Conservation (phyloP, 2,113 vertebrate genomes). For the Xiphias gladius region DNA sequence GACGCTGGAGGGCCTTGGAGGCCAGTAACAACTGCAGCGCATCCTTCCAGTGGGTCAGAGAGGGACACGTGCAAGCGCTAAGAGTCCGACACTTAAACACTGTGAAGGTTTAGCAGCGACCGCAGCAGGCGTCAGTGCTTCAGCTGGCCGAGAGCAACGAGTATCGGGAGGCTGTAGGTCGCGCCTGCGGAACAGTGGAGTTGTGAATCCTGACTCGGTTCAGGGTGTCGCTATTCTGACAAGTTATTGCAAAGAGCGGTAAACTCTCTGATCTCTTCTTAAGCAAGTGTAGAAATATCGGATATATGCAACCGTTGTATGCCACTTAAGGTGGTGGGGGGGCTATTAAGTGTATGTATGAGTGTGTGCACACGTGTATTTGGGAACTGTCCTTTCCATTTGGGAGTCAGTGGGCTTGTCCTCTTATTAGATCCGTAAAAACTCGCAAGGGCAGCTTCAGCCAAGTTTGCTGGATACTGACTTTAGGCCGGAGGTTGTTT, state of each 20-base stretch:
- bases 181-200: background rate
- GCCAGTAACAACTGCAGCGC: background rate
- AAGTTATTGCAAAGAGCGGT: too few relatives aligned
- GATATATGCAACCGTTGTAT: background rate
- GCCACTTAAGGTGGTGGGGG: too few relatives aligned
- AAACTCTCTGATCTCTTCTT: background rate
- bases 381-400: background rate
- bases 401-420: background rate
- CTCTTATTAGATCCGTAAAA: constrained; percentile 20
- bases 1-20: background rate
- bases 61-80: background rate
- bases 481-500: constrained; percentile 59
- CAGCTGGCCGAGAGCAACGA: background rate
- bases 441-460: constrained; percentile 10
- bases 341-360: too few relatives aligned
- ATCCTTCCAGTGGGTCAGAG: background rate
- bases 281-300: background rate
- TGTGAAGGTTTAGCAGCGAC: background rate
- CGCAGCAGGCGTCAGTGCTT: background rate
- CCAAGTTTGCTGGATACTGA: constrained; percentile 39
- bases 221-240: background rate
- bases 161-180: background rate
- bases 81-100: background rate
- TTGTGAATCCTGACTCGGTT: background rate
- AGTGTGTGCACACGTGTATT: background rate